Evolutionary conservation across 2,113 vertebrate species (phyloP), one percentile per base, ranked within the genome.

Genomic region (Bagarius yarrelli): DNA sequence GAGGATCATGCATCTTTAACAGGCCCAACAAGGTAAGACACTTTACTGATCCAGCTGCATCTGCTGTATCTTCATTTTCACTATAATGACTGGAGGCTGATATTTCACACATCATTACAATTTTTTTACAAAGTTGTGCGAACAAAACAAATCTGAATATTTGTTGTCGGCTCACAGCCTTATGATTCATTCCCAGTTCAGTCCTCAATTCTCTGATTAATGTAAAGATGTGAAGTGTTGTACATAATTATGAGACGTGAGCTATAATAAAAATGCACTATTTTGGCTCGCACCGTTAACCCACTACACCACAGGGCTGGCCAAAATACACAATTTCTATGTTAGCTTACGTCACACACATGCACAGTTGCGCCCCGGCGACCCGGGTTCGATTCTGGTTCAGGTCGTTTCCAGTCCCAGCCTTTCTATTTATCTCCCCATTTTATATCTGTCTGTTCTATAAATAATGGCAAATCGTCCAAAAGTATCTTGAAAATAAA

Each of bases 1-100:
- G 96, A 67, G 98, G 97, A 86, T 95, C 96, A 4, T 99, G 98
- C 89, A 95, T 99, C 83, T 99, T 99, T 84, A 99, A 98, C 88
- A 95, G 94, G 83, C 98, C 97, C 36, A 97, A 91, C 81, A 98
- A 98, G 96, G 98, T 99, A 83, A 88, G 86, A 44, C 3, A 23
- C 0, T 34, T 57, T 2, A 25, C 32, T 50, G 32, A 71, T 61
- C 59, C 15, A 53, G 23, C 50, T 55, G 27, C 5, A 30, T 34
- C 56, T 13, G 19, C 14, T 44, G 19, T 30, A 25, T 47, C 36
- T 47, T 40, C 3, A 69, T 34, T 47, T 47, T n/a, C 50, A 11
- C 47, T 15, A 9, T 13, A 30, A 25, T 36, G 52, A 57, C 12
- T 80, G 55, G 32, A 13, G 23, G 11, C 13, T 55, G 18, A 18